Evolutionary conservation across 2,797 vertebrate genomes (phyloP), one percentile per base, ranked within the genome.

Genomic region (Spinus olivaceus): DNA sequence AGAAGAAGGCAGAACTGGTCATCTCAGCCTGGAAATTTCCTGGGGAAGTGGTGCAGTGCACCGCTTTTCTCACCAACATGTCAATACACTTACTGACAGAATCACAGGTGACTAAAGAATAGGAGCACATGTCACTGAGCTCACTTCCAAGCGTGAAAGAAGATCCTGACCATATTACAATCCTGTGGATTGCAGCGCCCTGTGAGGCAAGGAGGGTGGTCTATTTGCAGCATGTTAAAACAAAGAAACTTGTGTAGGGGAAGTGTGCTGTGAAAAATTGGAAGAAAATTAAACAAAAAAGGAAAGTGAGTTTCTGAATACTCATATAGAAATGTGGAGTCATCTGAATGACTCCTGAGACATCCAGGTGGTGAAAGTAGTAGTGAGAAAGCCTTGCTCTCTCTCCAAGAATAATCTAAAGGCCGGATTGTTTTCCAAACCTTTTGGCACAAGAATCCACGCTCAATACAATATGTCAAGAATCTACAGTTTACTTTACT

Each of bases 291-390:
- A 76, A 51, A 30, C 4, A 24, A 50, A 81, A 67, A 20, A 81
- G 5, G 8, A 60, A 74, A 49, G 7, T 46, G 12, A 30, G 7
- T 41, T 33, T 47, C 32, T 37, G 39, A 77, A 63, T 37, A 30
- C 4, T 66, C 9, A 13, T 4, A 10, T 5, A 53, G 35, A 76
- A 94, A 69, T 0, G 0, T 24, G 3, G 49, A 76, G 19, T 30
- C 14, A 49, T 35, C 25, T 67, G 30, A 17, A 17, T 33, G 7
- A 41, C 25, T 57, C 18, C 24, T 37, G 32, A 41, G 30, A 47
- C 19, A 47, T n/a, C 9, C n/a, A 27, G 37, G 17, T 23, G 14
- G 12, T 54, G 9, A 28, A 65, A 53, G 5, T 18, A 47, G 33
- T 66, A 51, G 19, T 60, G 28, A 87, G 35, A 82, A 85, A 66